Base-by-base conservation (phyloP, 2,797 vertebrate species). In the Periophthalmus magnuspinnatus region DNA sequence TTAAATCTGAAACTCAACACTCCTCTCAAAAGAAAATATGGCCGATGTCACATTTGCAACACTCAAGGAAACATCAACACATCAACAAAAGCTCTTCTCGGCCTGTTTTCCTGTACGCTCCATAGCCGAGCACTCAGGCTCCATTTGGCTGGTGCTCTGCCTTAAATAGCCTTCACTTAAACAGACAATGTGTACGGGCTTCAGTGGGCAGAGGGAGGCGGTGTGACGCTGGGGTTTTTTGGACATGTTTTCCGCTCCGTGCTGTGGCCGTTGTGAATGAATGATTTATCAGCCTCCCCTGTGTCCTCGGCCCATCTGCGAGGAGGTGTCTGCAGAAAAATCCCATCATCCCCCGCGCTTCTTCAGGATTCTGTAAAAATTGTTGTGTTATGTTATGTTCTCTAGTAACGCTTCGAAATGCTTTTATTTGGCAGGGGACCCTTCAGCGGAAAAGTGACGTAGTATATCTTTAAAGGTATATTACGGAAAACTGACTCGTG, bases 161-260 rank as follows among this genome's bases (percentile, higher is more conserved):
- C 79, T 77, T 82, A 84, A 85, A 87, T 84, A 87, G 88, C 78
- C 65, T 74, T 83, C 85, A 82, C 87, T 85, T 83, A 76, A 80
- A 82, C 85, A 83, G 38, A 65, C 75, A 34, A 87, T 89, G 89
- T 88, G 85, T 82, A 88, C 60, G 24, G 69, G 89, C 74, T 89
- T 77, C 86, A 88, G 73, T 83, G 88, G 87, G 76, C 88, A 79
- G 24, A 33, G 24, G 57, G 28, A 56, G 24, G 57, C 55, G 28
- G 28, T 6, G 16, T 2, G 22, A 5, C 19, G 55, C 3, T 3
- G 57, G 7, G 17, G 32, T 17, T 36, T 59, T 36, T 59, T 56
- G 32, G 57, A 59, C 57, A n/a, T 59, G 57, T 59, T 59, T 59
- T 19, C 32, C 34, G n/a, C 57, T 59, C 32, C 1, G n/a, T 36